Evolutionary conservation across 2,797 vertebrate genomes (phyloP).

Genomic region (Clarias platycephalus): DNA sequence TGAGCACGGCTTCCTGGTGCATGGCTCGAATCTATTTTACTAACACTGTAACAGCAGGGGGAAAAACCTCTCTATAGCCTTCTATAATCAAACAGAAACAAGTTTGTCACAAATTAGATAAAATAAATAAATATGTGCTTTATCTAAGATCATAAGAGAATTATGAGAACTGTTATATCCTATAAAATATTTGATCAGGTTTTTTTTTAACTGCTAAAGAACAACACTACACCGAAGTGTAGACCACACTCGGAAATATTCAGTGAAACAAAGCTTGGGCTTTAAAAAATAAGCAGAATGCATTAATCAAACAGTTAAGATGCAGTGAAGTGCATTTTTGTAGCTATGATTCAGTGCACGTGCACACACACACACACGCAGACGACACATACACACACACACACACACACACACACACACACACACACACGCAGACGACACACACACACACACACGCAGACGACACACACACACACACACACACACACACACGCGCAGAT

Average conservation of each 20-base stretch:
- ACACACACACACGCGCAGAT: no score
- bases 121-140: no score
- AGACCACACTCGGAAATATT: neutral
- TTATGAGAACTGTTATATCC: neutral
- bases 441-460: no score
- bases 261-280: neutral
- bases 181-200: neutral
- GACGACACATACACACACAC: no score
- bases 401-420: no score
- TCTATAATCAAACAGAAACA: neutral
- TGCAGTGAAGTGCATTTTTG: neutral
- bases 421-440: no score
- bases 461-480: no score
- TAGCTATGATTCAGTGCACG: neutral
- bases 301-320: neutral
- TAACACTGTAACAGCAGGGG: neutral
- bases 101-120: neutral
- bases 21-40: neutral
- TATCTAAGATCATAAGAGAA: neutral
- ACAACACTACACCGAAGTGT: neutral
- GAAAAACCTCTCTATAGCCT: neutral
- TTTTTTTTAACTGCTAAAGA: neutral
- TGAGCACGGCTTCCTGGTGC: constrained; percentile 13
- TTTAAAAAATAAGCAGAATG: neutral
- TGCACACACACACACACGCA: no score